phyloP scores from a whole-genome alignment of 2,113 vertebrate species.

The Australoheros scitulus region DNA sequence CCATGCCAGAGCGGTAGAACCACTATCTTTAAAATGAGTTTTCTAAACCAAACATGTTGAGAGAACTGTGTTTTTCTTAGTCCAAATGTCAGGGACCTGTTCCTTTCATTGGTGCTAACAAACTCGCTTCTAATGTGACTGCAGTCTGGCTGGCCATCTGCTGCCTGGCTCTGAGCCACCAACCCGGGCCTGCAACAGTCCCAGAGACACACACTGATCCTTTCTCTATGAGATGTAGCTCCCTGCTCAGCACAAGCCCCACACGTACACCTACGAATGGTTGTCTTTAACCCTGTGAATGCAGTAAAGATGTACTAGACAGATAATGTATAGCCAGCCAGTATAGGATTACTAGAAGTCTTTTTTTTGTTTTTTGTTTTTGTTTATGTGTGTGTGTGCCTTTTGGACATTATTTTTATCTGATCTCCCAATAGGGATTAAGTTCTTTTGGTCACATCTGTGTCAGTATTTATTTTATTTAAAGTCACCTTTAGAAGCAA shows the following conservation, averaged over 20 bases:
- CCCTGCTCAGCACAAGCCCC: slow-evolving; percentile 28
- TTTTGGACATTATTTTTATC: slow-evolving; percentile 35
- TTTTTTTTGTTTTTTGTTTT: slow-evolving; percentile 1
- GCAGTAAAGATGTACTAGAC: slow-evolving; percentile 53
- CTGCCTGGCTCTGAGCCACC: slow-evolving; percentile 79
- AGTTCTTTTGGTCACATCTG: slow-evolving; percentile 57
- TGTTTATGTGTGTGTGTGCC: neutral
- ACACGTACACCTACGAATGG: slow-evolving; percentile 49
- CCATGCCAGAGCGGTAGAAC: neutral
- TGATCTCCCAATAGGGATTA: slow-evolving; percentile 49
- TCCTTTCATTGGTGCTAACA: slow-evolving; percentile 75
- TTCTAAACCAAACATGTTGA: slow-evolving; percentile 22
- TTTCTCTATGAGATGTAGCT: slow-evolving; percentile 48
- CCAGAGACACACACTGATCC: slow-evolving; percentile 59
- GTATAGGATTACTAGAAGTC: slow-evolving; percentile 20
- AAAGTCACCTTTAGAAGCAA: slow-evolving; percentile 37
- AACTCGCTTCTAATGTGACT: slow-evolving; percentile 72
- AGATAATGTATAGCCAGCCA: slow-evolving; percentile 20
- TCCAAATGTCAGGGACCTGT: slow-evolving; percentile 61
- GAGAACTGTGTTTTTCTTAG: slow-evolving; percentile 40
- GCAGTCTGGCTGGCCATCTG: slow-evolving; percentile 82
- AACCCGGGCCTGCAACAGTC: slow-evolving; percentile 46
- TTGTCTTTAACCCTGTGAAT: slow-evolving; percentile 46
- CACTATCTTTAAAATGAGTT: neutral
- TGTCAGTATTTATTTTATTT: slow-evolving; percentile 50